A percentile compares a stretch with the other conserved stretches of the same genome.
phyloP scores from a whole-genome alignment of 2,888 invertebrate genomes.

The Epirrita christyi region DNA sequence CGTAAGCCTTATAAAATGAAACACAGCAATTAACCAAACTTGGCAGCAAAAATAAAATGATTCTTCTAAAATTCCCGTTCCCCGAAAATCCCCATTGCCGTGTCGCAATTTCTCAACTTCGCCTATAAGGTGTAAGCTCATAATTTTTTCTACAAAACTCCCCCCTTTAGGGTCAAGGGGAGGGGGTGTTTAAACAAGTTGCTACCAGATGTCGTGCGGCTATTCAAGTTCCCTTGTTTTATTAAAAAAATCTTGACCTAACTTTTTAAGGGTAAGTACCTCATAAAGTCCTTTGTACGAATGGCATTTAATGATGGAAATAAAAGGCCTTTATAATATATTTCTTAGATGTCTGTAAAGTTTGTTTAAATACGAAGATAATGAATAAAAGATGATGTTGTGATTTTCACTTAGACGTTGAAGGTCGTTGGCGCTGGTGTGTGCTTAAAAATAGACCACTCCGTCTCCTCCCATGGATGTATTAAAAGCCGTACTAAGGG shows the following conservation, averaged over 20 bases:
- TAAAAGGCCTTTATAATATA: constrained; percentile 20
- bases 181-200: constrained; percentile 49
- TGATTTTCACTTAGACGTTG: too few species aligned
- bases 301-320: constrained; percentile 38
- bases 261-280: constrained; percentile 46
- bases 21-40: constrained; percentile 18
- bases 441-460: too few species aligned
- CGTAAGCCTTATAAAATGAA: constrained; percentile 3
- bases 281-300: constrained; percentile 34
- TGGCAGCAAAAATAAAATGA: constrained; percentile 18
- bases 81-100: constrained; percentile 27
- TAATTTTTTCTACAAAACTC: constrained; percentile 39
- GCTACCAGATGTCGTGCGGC: constrained; percentile 57
- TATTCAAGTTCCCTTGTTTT: constrained; percentile 63
- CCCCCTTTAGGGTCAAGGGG: constrained; percentile 34
- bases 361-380: neutral
- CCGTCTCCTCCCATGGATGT: too few species aligned
- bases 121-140: constrained; percentile 49
- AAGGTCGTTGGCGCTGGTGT: too few species aligned
- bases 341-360: constrained; percentile 9
- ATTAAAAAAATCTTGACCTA: constrained; percentile 62
- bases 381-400: too few species aligned
- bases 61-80: constrained; percentile 19
- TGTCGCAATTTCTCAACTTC: constrained; percentile 53
- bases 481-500: too few species aligned